Conservation (phyloP, 2,888 invertebrate species). For the Cephus sareptanus region DNA sequence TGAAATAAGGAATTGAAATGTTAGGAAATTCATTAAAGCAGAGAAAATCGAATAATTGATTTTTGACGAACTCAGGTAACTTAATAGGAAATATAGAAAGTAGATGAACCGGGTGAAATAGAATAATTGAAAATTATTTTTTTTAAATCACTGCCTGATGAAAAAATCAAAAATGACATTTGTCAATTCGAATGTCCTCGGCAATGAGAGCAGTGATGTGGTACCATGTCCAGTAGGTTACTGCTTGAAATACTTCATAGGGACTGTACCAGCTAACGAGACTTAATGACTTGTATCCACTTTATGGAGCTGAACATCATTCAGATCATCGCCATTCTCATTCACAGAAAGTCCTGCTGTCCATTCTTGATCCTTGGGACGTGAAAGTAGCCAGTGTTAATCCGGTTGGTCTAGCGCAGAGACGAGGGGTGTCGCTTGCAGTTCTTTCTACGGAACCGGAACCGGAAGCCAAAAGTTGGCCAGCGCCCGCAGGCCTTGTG, state of each 20-base stretch:
- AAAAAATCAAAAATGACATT: no score
- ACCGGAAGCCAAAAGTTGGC: constrained; percentile 11
- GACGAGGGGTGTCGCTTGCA: constrained; percentile 42
- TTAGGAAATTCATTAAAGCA: background rate
- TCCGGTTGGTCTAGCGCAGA: constrained; percentile 50
- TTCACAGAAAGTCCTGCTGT: constrained; percentile 54
- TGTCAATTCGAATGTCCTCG: background rate
- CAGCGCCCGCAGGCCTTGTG: constrained; percentile 26
- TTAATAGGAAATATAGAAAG: no score
- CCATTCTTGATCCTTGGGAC: constrained; percentile 63
- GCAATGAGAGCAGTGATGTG: background rate
- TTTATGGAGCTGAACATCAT: background rate
- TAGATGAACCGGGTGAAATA: no score
- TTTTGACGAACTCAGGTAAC: no score
- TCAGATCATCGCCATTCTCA: constrained; percentile 1
- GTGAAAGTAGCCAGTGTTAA: constrained; percentile 60
- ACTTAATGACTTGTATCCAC: constrained; percentile 5
- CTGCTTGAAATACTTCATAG: background rate
- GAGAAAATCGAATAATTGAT: background rate
- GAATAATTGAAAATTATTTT: no score
- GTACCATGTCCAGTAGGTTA: background rate
- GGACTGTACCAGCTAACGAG: constrained; percentile 7
- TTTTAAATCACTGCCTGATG: no score
- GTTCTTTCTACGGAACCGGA: background rate
- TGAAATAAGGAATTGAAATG: no score